These are phyloP conservation scores for Euplagia quadripunctaria DNA, from an alignment of 2,888 invertebrate genomes.

Conservation along the genomic window DNA sequence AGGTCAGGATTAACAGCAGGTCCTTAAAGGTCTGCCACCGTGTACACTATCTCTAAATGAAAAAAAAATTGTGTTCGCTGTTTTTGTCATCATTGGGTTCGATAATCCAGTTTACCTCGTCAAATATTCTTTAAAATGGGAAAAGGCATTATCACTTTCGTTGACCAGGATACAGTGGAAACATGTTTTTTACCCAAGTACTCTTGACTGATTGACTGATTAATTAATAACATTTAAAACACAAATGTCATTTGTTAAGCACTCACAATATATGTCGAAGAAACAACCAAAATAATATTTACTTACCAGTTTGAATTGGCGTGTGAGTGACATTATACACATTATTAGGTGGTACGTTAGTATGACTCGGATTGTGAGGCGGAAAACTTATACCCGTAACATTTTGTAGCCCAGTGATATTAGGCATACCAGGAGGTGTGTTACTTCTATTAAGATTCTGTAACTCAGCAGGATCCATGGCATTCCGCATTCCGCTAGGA, in stretches of 20 bases:
- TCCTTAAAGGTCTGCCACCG: not conserved
- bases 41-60: not conserved
- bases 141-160: too few species aligned
- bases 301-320: constrained; percentile 2
- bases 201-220: not conserved
- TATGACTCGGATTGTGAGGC: not conserved
- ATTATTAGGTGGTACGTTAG: not conserved
- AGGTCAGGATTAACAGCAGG: not conserved
- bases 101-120: too few species aligned
- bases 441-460: not conserved
- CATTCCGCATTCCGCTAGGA: not conserved
- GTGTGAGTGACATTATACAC: not conserved
- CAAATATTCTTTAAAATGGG: too few species aligned
- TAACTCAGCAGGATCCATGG: not conserved
- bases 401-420: not conserved
- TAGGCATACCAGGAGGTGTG: not conserved
- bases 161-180: not conserved
- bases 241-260: not conserved
- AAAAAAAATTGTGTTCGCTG: not conserved
- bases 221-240: too few species aligned
- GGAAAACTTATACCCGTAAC: too few species aligned
- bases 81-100: not conserved
- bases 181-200: not conserved
- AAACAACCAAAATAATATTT: not conserved
- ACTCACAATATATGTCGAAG: not conserved